Evolutionary conservation across 2,113 vertebrate species (phyloP).

Genomic region (Xyrauchen texanus): DNA sequence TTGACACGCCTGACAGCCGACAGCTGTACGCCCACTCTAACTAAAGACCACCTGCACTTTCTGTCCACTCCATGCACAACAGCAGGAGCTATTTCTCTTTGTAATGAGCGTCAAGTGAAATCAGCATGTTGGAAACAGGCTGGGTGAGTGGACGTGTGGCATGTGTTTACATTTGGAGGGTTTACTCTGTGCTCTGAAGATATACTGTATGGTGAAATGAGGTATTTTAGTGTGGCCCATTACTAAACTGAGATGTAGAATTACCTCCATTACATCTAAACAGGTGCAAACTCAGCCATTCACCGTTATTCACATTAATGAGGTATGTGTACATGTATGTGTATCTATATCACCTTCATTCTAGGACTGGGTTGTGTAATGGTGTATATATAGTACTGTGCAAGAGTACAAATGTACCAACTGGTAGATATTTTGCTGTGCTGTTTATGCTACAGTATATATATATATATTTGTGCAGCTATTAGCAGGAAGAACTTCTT

Average conservation of each 20-base stretch:
- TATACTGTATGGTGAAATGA: constrained; percentile 44
- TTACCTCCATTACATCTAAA: no score
- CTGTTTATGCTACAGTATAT: no score
- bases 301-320: not conserved
- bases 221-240: constrained; percentile 36
- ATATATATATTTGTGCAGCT: no score
- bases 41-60: constrained; percentile 29
- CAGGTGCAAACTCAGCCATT: constrained; percentile 12
- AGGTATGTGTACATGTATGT: no score
- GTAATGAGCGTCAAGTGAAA: constrained; percentile 27
- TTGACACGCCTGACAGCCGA: constrained; percentile 28
- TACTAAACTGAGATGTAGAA: constrained; percentile 15
- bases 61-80: constrained; percentile 19
- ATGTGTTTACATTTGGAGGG: not conserved
- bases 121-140: not conserved
- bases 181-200: constrained; percentile 15
- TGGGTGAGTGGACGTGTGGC: constrained; percentile 16
- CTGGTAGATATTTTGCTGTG: no score
- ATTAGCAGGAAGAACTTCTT: no score
- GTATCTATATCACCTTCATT: no score
- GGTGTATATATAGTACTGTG: no score
- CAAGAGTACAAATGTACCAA: no score
- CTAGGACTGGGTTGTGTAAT: no score
- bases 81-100: constrained; percentile 38
- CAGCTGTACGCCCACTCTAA: constrained; percentile 18